phyloP scores from a whole-genome alignment of 2,888 invertebrate genomes.

The Phytoseiulus persimilis region DNA sequence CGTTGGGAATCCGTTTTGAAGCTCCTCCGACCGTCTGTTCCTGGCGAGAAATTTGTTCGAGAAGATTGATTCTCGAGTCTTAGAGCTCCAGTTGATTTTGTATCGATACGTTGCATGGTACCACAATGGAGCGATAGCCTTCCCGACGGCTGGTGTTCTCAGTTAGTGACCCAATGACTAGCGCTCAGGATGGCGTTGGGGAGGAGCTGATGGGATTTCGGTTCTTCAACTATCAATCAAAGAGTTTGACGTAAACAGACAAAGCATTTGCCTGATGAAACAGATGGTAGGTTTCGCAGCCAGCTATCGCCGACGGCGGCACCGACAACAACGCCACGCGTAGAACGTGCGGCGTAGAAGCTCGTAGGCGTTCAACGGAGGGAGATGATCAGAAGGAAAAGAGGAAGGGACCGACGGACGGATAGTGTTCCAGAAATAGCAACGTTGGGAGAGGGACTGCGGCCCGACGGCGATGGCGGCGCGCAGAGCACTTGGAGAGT shows the following conservation, averaged over 20 bases:
- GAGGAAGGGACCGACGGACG: neutral
- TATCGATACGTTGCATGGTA: too few relatives aligned
- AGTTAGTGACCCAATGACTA: too few relatives aligned
- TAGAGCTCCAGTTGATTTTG: too few relatives aligned
- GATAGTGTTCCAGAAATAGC: slow-evolving; percentile 5
- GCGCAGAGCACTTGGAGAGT: slow-evolving; percentile 5
- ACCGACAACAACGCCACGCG: neutral
- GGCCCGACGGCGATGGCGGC: slow-evolving; percentile 5
- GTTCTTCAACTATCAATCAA: neutral
- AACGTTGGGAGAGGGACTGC: neutral
- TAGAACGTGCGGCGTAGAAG: slow-evolving; percentile 5
- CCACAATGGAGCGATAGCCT: too few relatives aligned
- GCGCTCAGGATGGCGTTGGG: too few relatives aligned
- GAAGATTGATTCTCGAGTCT: too few relatives aligned
- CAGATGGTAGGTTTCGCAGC: neutral
- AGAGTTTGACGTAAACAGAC: neutral
- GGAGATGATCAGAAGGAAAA: slow-evolving; percentile 5
- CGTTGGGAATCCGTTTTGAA: too few relatives aligned
- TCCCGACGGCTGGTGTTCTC: too few relatives aligned
- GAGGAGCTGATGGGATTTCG: neutral
- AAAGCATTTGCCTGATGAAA: neutral
- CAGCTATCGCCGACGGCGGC: neutral
- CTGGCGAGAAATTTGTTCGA: too few relatives aligned
- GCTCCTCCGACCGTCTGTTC: too few relatives aligned
- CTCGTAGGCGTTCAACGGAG: slow-evolving; percentile 5